These are phyloP conservation scores for Gorsachius goisagi DNA, from an alignment of 2,113 vertebrate species.

Conservation along the genomic window DNA sequence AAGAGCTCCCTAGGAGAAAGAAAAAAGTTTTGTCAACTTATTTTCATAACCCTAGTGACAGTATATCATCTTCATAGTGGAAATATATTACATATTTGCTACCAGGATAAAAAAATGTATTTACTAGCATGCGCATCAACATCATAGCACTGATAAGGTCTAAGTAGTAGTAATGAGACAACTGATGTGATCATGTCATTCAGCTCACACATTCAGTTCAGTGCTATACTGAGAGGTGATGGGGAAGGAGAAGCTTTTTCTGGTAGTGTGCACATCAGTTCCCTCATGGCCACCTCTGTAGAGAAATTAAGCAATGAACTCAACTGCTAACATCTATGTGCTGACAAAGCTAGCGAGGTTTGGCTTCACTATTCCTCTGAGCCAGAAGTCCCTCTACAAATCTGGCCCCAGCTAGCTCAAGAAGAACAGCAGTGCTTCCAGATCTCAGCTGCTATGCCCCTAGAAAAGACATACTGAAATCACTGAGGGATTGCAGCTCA, in stretches of 20 bases:
- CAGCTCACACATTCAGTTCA: background rate
- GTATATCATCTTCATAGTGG: background rate
- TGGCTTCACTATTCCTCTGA: background rate
- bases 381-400: background rate
- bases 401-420: background rate
- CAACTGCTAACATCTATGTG: background rate
- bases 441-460: background rate
- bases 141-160: background rate
- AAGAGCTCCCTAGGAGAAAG: conserved; percentile 87
- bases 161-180: background rate
- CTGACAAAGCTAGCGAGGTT: background rate
- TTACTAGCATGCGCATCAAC: background rate
- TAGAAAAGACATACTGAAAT: background rate
- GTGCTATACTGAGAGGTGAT: background rate
- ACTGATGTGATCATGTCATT: background rate
- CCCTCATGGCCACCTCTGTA: background rate
- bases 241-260: background rate
- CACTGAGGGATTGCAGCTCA: background rate
- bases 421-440: background rate
- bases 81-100: background rate
- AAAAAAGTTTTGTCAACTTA: background rate
- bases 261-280: background rate
- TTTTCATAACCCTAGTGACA: background rate
- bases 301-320: background rate
- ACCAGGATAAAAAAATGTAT: background rate